These are phyloP conservation scores for Coranthus polyacanthus DNA, from an alignment of 2,797 vertebrate genomes.

Conservation along the genomic window DNA sequence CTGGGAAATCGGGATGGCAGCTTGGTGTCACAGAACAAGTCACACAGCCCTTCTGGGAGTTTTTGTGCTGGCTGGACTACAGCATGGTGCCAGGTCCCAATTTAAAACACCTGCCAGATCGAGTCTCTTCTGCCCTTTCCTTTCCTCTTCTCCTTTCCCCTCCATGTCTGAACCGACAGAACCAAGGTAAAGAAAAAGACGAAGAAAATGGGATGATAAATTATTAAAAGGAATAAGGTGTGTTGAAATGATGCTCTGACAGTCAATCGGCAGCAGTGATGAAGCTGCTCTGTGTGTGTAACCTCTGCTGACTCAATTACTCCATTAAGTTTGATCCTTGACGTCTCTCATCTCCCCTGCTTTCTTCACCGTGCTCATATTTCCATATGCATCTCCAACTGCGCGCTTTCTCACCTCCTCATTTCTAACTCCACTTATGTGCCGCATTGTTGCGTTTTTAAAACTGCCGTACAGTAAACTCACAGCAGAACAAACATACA, in stretches of 20 bases:
- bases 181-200: not conserved
- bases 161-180: slow-evolving; percentile 5
- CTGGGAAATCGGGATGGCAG: slow-evolving; percentile 62
- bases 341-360: not conserved
- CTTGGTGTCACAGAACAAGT: slow-evolving; percentile 39
- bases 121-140: slow-evolving; percentile 16
- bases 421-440: slow-evolving; percentile 6
- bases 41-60: slow-evolving; percentile 43
- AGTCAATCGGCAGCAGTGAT: slow-evolving; percentile 4
- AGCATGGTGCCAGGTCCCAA: slow-evolving; percentile 36
- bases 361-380: not conserved
- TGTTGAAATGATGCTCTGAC: slow-evolving; percentile 7
- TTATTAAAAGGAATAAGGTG: not conserved
- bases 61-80: slow-evolving; percentile 43
- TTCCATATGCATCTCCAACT: slow-evolving; percentile 46
- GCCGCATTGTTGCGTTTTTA: not conserved
- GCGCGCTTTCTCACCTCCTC: slow-evolving; percentile 19
- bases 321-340: slow-evolving; percentile 41
- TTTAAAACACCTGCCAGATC: slow-evolving; percentile 47
- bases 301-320: slow-evolving; percentile 37
- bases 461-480: not conserved
- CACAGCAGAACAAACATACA: not conserved
- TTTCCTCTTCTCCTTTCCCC: slow-evolving; percentile 8
- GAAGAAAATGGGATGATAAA: not conserved
- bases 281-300: slow-evolving; percentile 8